Evolutionary conservation across 2,888 invertebrate species (phyloP).

Genomic region (Galerucella calmariensis): DNA sequence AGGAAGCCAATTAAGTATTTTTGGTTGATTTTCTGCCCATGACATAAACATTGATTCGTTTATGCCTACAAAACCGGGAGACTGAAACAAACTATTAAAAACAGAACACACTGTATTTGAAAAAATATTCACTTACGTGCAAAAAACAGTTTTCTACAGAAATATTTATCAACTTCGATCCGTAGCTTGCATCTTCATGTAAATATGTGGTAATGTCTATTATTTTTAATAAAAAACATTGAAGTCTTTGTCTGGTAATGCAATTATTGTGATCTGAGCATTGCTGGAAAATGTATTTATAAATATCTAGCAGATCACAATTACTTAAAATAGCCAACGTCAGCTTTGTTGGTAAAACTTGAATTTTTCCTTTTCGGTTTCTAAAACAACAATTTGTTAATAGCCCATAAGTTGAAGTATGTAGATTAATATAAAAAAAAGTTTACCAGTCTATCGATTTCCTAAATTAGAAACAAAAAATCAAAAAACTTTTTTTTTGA

Average conservation of each 20-base stretch:
- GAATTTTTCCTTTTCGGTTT: constrained; percentile 71
- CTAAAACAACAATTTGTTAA: constrained; percentile 61
- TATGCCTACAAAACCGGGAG: constrained; percentile 77
- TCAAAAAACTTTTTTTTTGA: too few relatives aligned
- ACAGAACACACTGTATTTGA: neutral
- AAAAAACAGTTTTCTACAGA: constrained; percentile 80
- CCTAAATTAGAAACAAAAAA: too few relatives aligned
- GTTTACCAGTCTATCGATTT: too few relatives aligned
- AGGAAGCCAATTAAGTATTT: constrained; percentile 74
- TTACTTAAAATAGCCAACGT: constrained; percentile 75
- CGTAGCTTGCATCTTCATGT: constrained; percentile 73
- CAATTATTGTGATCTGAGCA: constrained; percentile 82
- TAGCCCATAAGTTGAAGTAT: too few relatives aligned
- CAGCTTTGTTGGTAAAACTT: constrained; percentile 77
- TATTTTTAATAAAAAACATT: constrained; percentile 72
- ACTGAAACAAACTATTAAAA: constrained; percentile 62
- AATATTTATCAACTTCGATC: constrained; percentile 71
- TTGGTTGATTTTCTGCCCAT: constrained; percentile 76
- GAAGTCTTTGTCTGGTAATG: constrained; percentile 73
- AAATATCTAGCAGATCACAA: constrained; percentile 72
- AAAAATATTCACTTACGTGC: constrained; percentile 67
- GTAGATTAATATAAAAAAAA: too few relatives aligned
- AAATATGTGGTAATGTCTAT: constrained; percentile 72
- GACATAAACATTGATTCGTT: constrained; percentile 74
- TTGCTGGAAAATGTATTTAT: constrained; percentile 76